Percentiles rank a stretch among this genome's conserved stretches.
Conservation (phyloP, 2,888 invertebrate genomes). For the Pseudococcus longispinus region DNA sequence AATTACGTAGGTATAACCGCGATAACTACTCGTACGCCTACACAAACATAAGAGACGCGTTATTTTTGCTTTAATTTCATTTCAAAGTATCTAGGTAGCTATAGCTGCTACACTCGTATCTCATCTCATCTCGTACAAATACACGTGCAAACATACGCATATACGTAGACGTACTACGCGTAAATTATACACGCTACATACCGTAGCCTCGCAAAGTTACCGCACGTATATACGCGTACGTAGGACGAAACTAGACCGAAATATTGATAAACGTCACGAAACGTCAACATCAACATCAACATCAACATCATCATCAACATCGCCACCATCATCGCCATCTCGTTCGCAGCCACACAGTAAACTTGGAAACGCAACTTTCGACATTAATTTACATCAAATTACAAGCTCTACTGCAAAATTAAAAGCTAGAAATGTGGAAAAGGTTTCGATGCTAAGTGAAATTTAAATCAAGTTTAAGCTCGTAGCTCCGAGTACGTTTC, state of each 20-base stretch:
- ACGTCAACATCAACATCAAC: background rate
- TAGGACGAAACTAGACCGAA: background rate
- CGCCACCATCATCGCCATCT: background rate
- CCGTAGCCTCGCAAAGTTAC: background rate
- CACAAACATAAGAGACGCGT: too few species aligned
- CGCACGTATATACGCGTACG: background rate
- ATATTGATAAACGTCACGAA: background rate
- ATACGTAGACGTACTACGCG: too few species aligned
- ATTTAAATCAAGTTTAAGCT: slow-evolving; percentile 43
- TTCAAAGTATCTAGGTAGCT: too few species aligned
- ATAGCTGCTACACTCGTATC: too few species aligned
- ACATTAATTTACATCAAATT: slow-evolving; percentile 36
- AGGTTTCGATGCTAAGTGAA: slow-evolving; percentile 20
- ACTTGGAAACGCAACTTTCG: background rate
- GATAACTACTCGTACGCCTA: too few species aligned
- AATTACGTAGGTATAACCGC: too few species aligned
- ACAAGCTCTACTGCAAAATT: slow-evolving; percentile 22
- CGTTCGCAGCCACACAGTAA: background rate
- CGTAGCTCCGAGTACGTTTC: slow-evolving; percentile 26
- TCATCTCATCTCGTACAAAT: too few species aligned
- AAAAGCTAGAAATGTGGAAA: background rate
- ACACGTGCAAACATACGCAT: background rate
- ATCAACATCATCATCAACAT: background rate
- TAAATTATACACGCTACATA: too few species aligned
- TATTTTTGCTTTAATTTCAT: too few species aligned